phyloP scores from a whole-genome alignment of 1,140 invertebrate species.

The Rhagoletis pomonella region DNA sequence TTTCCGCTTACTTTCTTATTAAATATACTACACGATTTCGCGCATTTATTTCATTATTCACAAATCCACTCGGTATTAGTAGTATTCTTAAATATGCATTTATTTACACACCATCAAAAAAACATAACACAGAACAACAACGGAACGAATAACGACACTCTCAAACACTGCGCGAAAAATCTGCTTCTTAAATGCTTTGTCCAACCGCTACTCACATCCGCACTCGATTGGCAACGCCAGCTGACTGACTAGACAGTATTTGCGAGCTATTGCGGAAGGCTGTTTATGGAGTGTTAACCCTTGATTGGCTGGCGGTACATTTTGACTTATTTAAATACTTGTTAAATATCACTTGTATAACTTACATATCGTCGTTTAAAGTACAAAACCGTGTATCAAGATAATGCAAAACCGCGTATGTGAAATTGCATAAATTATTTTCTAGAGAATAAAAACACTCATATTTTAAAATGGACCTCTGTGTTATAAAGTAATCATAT shows the following conservation, averaged over 20 bases:
- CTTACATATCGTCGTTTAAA: too few species aligned
- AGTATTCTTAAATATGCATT: neutral
- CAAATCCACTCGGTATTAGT: neutral
- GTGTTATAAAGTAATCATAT: too few species aligned
- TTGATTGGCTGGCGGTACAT: neutral
- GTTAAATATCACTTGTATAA: too few species aligned
- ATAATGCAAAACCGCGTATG: too few species aligned
- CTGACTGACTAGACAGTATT: constrained; percentile 24
- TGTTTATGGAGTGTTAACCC: constrained; percentile 25
- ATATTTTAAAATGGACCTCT: too few species aligned
- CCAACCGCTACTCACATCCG: constrained; percentile 46
- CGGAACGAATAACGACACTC: neutral
- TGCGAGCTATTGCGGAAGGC: constrained; percentile 26
- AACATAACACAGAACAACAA: neutral
- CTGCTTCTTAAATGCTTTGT: neutral
- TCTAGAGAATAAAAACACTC: too few species aligned
- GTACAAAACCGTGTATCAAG: too few species aligned
- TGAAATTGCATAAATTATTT: too few species aligned
- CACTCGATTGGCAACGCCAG: constrained; percentile 50
- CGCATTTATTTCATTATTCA: neutral
- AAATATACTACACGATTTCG: neutral
- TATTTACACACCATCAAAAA: neutral
- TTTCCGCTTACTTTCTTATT: neutral
- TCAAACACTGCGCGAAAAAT: neutral
- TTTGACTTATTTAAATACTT: too few species aligned